Evolutionary conservation across 1,140 invertebrate genomes (phyloP).

Genomic region (Tetragonula clypearis): DNA sequence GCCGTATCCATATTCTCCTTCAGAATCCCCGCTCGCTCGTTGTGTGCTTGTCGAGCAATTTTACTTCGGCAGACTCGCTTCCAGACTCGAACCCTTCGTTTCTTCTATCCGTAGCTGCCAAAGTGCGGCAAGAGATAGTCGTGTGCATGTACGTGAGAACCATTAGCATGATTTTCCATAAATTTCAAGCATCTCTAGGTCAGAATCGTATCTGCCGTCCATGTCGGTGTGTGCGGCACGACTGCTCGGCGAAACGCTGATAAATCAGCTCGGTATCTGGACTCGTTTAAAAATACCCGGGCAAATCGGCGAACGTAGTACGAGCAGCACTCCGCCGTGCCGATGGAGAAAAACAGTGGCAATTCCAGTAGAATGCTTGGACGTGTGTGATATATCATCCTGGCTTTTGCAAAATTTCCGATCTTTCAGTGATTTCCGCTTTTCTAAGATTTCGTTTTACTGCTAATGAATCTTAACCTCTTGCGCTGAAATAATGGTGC

Average conservation of each 20-base stretch:
- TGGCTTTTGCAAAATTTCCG: not conserved
- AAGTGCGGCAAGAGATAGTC: conserved; percentile 47
- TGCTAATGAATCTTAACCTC: not conserved
- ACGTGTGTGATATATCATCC: conserved; percentile 39
- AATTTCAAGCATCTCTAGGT: conserved; percentile 79
- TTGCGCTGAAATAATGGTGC: too few species aligned
- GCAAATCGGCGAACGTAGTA: conserved; percentile 6
- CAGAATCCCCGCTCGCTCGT: conserved; percentile 24
- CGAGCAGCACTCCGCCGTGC: not conserved
- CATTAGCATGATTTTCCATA: conserved; percentile 73
- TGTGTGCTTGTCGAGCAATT: conserved; percentile 77
- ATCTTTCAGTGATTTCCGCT: conserved; percentile 7
- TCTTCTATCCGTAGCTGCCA: conserved; percentile 36
- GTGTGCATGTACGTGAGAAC: conserved; percentile 53
- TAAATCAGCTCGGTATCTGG: not conserved
- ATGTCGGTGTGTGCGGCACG: not conserved
- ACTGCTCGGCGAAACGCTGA: not conserved
- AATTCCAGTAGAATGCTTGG: not conserved
- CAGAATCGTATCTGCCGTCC: conserved; percentile 65
- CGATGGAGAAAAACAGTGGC: conserved; percentile 11
- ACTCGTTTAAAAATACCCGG: conserved; percentile 3
- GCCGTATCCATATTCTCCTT: conserved; percentile 70
- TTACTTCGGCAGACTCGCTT: conserved; percentile 78
- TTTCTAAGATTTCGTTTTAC: not conserved
- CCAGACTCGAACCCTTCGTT: conserved; percentile 65